A percentile compares a stretch with the other conserved stretches of the same genome.
These are phyloP conservation scores for Hycleus cichorii DNA, from an alignment of 1,140 invertebrate species.

Conservation along the genomic window DNA sequence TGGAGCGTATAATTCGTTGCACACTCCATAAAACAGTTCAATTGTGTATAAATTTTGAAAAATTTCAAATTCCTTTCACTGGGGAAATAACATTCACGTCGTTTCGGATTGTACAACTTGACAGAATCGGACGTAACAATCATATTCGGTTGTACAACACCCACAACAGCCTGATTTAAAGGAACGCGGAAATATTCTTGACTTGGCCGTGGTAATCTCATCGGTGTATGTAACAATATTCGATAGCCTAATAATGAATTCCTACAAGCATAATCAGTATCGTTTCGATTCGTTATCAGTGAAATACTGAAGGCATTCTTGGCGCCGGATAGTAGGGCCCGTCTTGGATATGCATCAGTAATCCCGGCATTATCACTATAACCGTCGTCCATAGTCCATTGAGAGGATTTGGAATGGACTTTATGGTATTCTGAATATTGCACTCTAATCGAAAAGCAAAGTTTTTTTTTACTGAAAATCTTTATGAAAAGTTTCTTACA, in stretches of 20 bases:
- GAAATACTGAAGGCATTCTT: background rate
- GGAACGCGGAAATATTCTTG: conserved; percentile 12
- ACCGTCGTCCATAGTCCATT: conserved; percentile 2
- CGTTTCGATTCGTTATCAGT: background rate
- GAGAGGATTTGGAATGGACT: background rate
- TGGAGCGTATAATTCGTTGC: conserved; percentile 29
- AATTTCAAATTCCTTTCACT: conserved; percentile 48
- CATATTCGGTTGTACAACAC: conserved; percentile 8
- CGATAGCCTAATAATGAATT: conserved; percentile 2
- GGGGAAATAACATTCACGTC: conserved; percentile 42
- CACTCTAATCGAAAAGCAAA: too few species aligned
- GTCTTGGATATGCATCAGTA: background rate
- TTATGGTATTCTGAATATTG: background rate
- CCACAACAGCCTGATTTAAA: conserved; percentile 4
- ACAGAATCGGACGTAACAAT: conserved; percentile 16
- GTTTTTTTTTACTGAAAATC: background rate
- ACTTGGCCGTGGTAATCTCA: background rate
- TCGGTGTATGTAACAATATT: conserved; percentile 3
- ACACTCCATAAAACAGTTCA: conserved; percentile 38
- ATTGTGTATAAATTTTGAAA: conserved; percentile 34
- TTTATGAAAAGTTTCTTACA: conserved; percentile 9
- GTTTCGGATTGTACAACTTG: conserved; percentile 35
- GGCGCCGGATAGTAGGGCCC: background rate
- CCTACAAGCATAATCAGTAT: conserved; percentile 2
- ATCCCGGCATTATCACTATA: background rate